These are phyloP conservation scores for Volucella inflata DNA, from an alignment of 2,888 invertebrate species.

Conservation along the genomic window DNA sequence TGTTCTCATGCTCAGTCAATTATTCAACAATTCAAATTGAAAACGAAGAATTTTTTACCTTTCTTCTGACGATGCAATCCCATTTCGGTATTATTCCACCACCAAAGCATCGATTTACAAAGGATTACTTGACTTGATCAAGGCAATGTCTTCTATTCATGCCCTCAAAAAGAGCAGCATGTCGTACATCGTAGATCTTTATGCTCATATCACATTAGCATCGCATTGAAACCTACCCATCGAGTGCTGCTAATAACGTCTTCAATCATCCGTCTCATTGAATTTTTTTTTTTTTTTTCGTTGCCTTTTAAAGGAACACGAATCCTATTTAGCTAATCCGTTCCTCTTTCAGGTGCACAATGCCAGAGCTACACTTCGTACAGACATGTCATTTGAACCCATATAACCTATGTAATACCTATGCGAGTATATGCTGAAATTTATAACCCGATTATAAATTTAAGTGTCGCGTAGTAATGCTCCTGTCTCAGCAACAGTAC, in stretches of 20 bases:
- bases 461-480: constrained; percentile 13
- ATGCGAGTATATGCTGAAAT: neutral
- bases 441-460: constrained; percentile 40
- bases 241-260: constrained; percentile 29
- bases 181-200: neutral
- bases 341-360: constrained; percentile 16
- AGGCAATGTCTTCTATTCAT: neutral
- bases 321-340: constrained; percentile 55
- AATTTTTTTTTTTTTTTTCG: constrained; percentile 38
- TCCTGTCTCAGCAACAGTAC: neutral
- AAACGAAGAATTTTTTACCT: too few relatives aligned
- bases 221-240: constrained; percentile 29
- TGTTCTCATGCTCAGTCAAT: too few relatives aligned
- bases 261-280: constrained; percentile 43
- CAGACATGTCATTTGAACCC: constrained; percentile 23
- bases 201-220: constrained; percentile 2
- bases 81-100: too few relatives aligned
- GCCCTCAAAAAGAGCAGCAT: neutral
- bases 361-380: constrained; percentile 1
- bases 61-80: too few relatives aligned
- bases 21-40: too few relatives aligned
- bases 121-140: too few relatives aligned
- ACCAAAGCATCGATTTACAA: too few relatives aligned
- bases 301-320: constrained; percentile 42
- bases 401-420: neutral